Base-by-base conservation (phyloP, 2,888 invertebrate genomes). In the Lithophane ornitopus region DNA sequence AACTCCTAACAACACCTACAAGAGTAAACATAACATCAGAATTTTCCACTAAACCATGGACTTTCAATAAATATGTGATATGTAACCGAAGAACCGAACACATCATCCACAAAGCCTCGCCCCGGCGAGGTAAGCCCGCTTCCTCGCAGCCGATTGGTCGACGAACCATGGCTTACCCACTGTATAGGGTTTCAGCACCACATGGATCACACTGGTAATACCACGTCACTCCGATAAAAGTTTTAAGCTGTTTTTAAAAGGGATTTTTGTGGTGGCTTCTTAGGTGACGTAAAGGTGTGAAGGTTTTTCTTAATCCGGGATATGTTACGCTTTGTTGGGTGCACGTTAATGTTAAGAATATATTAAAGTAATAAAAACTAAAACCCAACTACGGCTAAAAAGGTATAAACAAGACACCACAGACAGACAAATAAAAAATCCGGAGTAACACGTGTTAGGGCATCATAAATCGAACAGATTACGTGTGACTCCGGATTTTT, bases 161-260 rank as follows among this genome's bases (percentile, higher is more conserved):
- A 87, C 81, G 87, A 84, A 87, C 81, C 87, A 87, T 83, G 88
- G 88, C 88, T 87, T 92, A 91, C 88, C 85, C 88, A 87, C 87
- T 90, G 90, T 92, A 89, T 93, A 92, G 86, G 92, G 91, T 93
- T 94, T 93, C 91, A 89, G 88, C 82, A 88, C 85, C 89, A 89
- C 87, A 87, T 78, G 87, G 89, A 90, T 90, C 89, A 89, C 87
- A 88, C 80, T 81, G 73, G 88, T 89, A 89, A 90, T 87, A 85
- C 89, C 88, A 90, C 87, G 78, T 87, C 84, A 80, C 70, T 76
- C 70, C 65, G 80, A 83, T 86, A 81, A 87, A 87, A 89, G 79
- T 85, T 81, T 86, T 85, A 90, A 87, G 87, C 89, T 87, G 81
- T 86, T 83, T 84, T 78, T 81, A 74, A 88, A 88, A 85, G 69